A percentile compares a stretch with the other conserved stretches of the same genome.
These are phyloP conservation scores for Drosophila persimilis DNA, from an alignment of 1,140 invertebrate species.

Conservation along the genomic window DNA sequence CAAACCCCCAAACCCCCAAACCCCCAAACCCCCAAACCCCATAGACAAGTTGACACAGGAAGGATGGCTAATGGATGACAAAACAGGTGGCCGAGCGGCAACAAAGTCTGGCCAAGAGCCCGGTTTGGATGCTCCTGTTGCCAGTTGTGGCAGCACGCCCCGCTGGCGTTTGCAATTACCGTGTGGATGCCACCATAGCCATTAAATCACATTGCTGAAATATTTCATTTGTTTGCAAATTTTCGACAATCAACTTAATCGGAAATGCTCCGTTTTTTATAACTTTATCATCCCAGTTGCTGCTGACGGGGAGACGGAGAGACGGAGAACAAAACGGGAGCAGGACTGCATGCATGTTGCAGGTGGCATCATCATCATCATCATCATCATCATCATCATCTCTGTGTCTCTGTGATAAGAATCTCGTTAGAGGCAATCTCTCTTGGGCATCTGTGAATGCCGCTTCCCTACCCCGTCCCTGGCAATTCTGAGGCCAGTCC, in stretches of 20 bases:
- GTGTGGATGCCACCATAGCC: conserved; percentile 43
- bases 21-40: conserved; percentile 14
- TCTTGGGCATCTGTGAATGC: conserved; percentile 43
- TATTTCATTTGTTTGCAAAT: conserved; percentile 80
- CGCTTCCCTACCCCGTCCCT: conserved; percentile 1
- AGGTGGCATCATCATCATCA: conserved; percentile 13
- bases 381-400: conserved; percentile 3
- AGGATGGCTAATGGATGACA: conserved; percentile 50
- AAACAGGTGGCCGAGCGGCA: conserved; percentile 61
- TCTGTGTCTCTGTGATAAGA: conserved; percentile 32
- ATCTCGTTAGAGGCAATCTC: conserved; percentile 41
- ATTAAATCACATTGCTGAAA: conserved; percentile 73
- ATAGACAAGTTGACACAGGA: conserved; percentile 22
- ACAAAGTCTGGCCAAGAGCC: conserved; percentile 32
- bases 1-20: conserved; percentile 4
- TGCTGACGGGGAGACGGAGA: too few species aligned
- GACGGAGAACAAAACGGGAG: too few species aligned
- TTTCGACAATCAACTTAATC: conserved; percentile 71
- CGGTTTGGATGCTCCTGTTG: neutral
- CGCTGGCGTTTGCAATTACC: conserved; percentile 69
- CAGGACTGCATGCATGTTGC: conserved; percentile 22
- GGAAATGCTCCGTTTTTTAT: conserved; percentile 69
- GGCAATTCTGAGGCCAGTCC: too few species aligned
- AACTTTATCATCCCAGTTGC: conserved; percentile 59
- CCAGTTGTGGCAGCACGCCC: conserved; percentile 33